These are phyloP conservation scores for Coecobrya sp. DNA, from an alignment of 2,888 invertebrate species.

Conservation along the genomic window DNA sequence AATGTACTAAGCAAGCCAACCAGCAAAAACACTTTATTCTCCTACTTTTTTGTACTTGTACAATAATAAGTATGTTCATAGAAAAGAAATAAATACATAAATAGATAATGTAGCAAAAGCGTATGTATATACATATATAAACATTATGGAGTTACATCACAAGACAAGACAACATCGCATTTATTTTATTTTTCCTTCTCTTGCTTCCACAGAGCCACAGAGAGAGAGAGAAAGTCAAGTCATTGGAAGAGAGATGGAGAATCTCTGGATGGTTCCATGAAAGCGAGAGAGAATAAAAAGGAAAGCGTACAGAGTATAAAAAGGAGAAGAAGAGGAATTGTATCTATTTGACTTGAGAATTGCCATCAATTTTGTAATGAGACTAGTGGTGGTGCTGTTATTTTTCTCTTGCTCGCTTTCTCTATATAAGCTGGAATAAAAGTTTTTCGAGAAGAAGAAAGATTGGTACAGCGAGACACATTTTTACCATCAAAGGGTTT, in stretches of 20 bases:
- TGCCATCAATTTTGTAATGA: slow-evolving; percentile 82
- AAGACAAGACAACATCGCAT: slow-evolving; percentile 55
- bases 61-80: slow-evolving; percentile 49
- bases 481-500: slow-evolving; percentile 75
- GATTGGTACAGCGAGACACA: slow-evolving; percentile 51
- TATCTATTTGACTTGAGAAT: slow-evolving; percentile 81
- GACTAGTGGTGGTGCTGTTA: slow-evolving; percentile 27
- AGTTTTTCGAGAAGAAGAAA: slow-evolving; percentile 42
- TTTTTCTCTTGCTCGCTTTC: background rate
- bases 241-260: slow-evolving; percentile 17
- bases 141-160: slow-evolving; percentile 42
- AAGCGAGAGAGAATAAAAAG: slow-evolving; percentile 20
- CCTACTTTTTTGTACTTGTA: slow-evolving; percentile 35
- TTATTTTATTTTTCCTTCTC: slow-evolving; percentile 51
- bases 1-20: slow-evolving; percentile 32
- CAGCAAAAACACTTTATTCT: slow-evolving; percentile 54
- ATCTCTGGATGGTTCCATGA: slow-evolving; percentile 49
- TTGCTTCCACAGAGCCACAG: background rate
- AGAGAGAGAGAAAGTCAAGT: slow-evolving; percentile 13
- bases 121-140: background rate
- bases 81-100: slow-evolving; percentile 63
- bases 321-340: slow-evolving; percentile 72
- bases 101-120: slow-evolving; percentile 33
- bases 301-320: slow-evolving; percentile 49
- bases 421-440: background rate